These are phyloP conservation scores for Macrotus californicus DNA, from an alignment of 2,113 vertebrate species.

Conservation along the genomic window DNA sequence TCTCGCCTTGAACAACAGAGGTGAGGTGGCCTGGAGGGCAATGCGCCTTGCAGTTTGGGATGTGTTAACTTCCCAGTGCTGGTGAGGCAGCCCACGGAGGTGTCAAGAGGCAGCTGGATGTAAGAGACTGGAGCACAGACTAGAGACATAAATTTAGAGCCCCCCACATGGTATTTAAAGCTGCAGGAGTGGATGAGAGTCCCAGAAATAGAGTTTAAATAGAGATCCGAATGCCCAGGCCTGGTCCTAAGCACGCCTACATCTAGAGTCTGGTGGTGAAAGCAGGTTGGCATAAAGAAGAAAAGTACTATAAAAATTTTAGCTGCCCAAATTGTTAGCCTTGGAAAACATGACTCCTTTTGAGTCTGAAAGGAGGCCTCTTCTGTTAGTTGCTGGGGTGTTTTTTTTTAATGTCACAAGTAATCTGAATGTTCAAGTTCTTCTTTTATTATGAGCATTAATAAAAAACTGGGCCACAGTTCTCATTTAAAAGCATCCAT, in stretches of 20 bases:
- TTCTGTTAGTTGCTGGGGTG: neutral
- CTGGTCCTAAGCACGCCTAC: neutral
- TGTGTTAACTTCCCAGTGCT: neutral
- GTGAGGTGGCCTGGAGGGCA: neutral
- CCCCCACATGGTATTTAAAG: neutral
- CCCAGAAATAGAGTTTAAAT: neutral
- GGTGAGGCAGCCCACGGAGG: neutral
- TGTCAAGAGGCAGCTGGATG: neutral
- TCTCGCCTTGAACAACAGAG: neutral
- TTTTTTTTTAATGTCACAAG: neutral
- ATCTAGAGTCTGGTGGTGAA: neutral
- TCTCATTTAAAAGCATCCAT: neutral
- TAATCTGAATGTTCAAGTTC: neutral
- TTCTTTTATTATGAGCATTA: neutral
- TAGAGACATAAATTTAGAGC: neutral
- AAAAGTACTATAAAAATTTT: neutral
- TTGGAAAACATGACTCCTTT: neutral
- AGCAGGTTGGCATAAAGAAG: neutral
- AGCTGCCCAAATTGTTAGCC: neutral
- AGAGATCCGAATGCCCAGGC: neutral
- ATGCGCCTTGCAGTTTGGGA: rapidly evolving
- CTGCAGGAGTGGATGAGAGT: neutral
- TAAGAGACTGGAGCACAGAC: neutral
- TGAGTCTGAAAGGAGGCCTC: neutral
- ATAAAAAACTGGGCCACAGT: neutral